These are phyloP conservation scores for Antennarius striatus DNA, from an alignment of 2,113 vertebrate genomes.

Conservation along the genomic window DNA sequence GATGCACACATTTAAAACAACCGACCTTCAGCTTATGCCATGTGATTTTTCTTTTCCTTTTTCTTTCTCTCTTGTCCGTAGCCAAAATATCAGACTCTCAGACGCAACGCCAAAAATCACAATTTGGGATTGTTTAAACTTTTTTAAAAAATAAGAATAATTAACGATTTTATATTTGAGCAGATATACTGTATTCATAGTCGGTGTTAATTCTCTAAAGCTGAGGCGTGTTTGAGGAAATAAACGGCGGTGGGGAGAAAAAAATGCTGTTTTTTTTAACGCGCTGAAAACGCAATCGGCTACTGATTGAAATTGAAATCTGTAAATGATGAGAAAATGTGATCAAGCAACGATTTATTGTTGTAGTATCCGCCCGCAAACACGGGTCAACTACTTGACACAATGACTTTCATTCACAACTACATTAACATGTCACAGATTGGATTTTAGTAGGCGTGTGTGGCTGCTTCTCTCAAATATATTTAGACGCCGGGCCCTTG, in stretches of 20 bases:
- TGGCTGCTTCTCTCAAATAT: constrained; percentile 35
- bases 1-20: not conserved
- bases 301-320: constrained; percentile 21
- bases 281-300: constrained; percentile 23
- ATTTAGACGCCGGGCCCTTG: constrained; percentile 40
- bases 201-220: constrained; percentile 3
- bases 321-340: constrained; percentile 6
- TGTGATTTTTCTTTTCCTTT: not conserved
- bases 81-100: constrained; percentile 16
- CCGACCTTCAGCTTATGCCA: not conserved
- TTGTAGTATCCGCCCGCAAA: constrained; percentile 21
- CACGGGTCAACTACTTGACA: constrained; percentile 39
- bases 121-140: constrained; percentile 7
- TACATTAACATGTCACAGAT: constrained; percentile 44
- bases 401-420: constrained; percentile 67
- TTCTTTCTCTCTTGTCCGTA: constrained; percentile 3
- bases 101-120: not conserved
- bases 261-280: constrained; percentile 20
- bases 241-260: constrained; percentile 4
- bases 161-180: not conserved
- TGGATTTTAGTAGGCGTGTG: constrained; percentile 56
- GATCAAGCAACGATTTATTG: constrained; percentile 29
- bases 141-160: not conserved
- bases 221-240: constrained; percentile 30
- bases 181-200: not conserved